Evolutionary conservation across 2,888 invertebrate species (phyloP), one percentile per base, ranked within the genome.

Genomic region (Amphipyra tragopoginis): DNA sequence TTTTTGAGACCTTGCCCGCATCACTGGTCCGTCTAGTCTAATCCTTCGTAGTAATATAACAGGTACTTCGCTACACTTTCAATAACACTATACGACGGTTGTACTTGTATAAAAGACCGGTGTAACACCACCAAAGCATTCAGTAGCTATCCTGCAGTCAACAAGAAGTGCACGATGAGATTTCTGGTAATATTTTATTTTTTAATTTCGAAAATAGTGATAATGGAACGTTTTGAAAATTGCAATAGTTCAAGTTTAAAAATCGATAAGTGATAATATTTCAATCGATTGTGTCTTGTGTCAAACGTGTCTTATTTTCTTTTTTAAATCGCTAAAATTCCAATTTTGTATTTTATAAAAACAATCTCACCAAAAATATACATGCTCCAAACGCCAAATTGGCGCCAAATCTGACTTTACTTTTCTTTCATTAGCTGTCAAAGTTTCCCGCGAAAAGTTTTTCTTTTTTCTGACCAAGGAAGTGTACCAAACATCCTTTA

Each of bases 71-170:
- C 72, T 79, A 75, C 81, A 90, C 90, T 91, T 92, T 91, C 92
- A 85, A 90, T 87, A 87, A 69, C 82, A 77, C 68, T 75, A 79
- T 74, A 70, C 78, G 77, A 76, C 82, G 79, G 79, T 80, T 80
- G 71, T 71, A 54, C 65, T 54, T 15, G 86, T 94, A 94, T 94
- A 94, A 90, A 94, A 93, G 92, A 83, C 80, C 83, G 72, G 73
- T 76, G 77, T 70, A 69, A 60, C 75, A 70, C 72, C 75, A 73
- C 68, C 54, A 86, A 73, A 89, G 86, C 75, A 94, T 93, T 94
- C 94, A 94, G 94, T 94, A 94, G 94, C 94, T 92, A 86, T 87
- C 92, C 89, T 85, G 94, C 90, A 94, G 94, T 94, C 94, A 87
- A 84, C 80, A 84, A 89, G 94, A 94, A 94, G 93, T 94, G 90